Evolutionary conservation across 2,113 vertebrate species (phyloP).

Genomic region (Centrocercus urophasianus): DNA sequence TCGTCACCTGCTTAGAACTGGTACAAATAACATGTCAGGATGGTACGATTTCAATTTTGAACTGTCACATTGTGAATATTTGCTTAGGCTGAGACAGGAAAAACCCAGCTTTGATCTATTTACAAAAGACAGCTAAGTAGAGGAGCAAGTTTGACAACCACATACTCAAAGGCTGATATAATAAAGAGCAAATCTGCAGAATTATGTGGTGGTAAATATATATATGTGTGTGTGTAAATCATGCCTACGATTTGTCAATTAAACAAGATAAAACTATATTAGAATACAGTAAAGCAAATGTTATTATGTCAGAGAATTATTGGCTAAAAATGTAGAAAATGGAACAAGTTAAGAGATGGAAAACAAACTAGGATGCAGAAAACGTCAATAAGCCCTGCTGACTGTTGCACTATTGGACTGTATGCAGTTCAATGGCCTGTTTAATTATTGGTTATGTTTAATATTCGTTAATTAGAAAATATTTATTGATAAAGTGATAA

Average conservation of each 20-base stretch:
- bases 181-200: conserved; percentile 21
- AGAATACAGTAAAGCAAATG: not conserved
- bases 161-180: not conserved
- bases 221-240: too few species aligned
- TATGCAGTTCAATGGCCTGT: not conserved
- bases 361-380: not conserved
- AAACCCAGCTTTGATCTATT: conserved; percentile 8
- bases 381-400: not conserved
- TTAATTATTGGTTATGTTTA: not conserved
- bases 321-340: not conserved
- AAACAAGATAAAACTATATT: not conserved
- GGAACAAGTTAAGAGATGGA: not conserved
- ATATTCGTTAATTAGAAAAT: not conserved
- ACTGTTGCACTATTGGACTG: not conserved
- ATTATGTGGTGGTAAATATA: not conserved
- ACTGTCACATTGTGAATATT: conserved; percentile 39
- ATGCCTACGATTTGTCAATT: not conserved
- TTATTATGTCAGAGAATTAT: not conserved
- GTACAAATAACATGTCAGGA: conserved; percentile 19
- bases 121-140: conserved; percentile 32
- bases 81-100: not conserved
- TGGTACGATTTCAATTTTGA: conserved; percentile 25
- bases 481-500: not conserved
- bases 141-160: conserved; percentile 13
- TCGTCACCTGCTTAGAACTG: not conserved